Evolutionary conservation across 2,888 invertebrate genomes (phyloP).

Genomic region (Sminthurinus aureus): DNA sequence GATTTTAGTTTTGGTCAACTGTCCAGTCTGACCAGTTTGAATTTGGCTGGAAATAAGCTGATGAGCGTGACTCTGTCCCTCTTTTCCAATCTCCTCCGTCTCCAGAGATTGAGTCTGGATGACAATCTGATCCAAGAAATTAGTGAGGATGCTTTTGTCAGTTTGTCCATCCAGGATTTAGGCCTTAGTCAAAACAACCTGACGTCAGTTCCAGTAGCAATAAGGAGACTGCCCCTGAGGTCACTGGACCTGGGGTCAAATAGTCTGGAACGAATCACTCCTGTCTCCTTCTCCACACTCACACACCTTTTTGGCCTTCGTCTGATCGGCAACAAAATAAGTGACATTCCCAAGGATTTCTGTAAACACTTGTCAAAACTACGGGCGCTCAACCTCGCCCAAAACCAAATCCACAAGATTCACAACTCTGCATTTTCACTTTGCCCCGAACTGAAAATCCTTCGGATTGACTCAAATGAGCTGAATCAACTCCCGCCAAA

Average conservation of each 20-base stretch:
- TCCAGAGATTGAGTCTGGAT: slow-evolving; percentile 78
- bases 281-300: slow-evolving; percentile 77
- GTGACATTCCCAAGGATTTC: slow-evolving; percentile 77
- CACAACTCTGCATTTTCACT: slow-evolving; percentile 80
- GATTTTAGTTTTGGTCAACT: slow-evolving; percentile 79
- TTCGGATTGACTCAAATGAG: slow-evolving; percentile 80
- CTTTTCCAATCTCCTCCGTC: slow-evolving; percentile 76
- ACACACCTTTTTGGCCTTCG: slow-evolving; percentile 78
- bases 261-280: slow-evolving; percentile 74
- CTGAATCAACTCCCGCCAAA: slow-evolving; percentile 69
- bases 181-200: slow-evolving; percentile 78
- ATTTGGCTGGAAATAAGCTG: slow-evolving; percentile 76
- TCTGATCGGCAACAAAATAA: slow-evolving; percentile 80
- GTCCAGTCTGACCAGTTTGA: slow-evolving; percentile 78
- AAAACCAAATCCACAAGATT: slow-evolving; percentile 79
- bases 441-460: slow-evolving; percentile 76
- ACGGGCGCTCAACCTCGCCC: slow-evolving; percentile 80
- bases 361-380: slow-evolving; percentile 76
- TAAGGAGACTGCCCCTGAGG: slow-evolving; percentile 75
- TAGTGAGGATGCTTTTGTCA: slow-evolving; percentile 76
- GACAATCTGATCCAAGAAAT: slow-evolving; percentile 76
- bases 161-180: slow-evolving; percentile 72
- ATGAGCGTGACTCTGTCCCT: slow-evolving; percentile 74
- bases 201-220: slow-evolving; percentile 74
- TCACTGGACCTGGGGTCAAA: slow-evolving; percentile 85